phyloP scores from a whole-genome alignment of 2,888 invertebrate genomes.

The Apodemia zela region DNA sequence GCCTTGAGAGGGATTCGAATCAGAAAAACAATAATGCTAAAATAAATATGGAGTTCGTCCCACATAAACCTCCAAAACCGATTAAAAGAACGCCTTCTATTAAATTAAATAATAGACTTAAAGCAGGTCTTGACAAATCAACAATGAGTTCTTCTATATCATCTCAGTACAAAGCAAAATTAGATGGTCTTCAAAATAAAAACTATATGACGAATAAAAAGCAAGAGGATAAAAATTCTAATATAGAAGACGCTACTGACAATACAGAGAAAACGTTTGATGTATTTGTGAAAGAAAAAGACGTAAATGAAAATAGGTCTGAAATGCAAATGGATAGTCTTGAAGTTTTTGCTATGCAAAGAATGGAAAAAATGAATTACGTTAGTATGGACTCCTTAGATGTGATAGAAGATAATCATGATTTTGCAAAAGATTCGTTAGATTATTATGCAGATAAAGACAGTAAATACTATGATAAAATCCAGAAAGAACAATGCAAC shows the following conservation, averaged over 20 bases:
- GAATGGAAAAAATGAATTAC: conserved; percentile 63
- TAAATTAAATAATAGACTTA: conserved; percentile 75
- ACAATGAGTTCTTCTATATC: conserved; percentile 69
- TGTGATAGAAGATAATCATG: conserved; percentile 59
- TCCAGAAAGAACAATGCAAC: conserved; percentile 58
- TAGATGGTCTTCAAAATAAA: conserved; percentile 73
- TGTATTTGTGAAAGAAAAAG: conserved; percentile 82
- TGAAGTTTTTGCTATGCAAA: conserved; percentile 75
- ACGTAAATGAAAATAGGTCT: conserved; percentile 80
- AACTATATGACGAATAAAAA: conserved; percentile 59
- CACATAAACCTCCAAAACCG: conserved; percentile 88
- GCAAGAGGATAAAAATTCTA: conserved; percentile 62
- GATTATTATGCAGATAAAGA: conserved; percentile 73
- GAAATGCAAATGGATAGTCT: conserved; percentile 82
- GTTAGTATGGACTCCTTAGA: conserved; percentile 77
- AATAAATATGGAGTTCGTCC: conserved; percentile 80
- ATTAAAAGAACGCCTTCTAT: conserved; percentile 84
- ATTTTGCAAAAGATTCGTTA: conserved; percentile 72
- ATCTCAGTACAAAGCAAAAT: conserved; percentile 72
- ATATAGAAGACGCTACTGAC: conserved; percentile 57
- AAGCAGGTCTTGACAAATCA: conserved; percentile 66
- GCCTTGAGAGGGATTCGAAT: conserved; percentile 68
- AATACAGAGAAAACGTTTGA: conserved; percentile 78
- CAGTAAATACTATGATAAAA: conserved; percentile 54
- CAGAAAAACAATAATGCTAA: conserved; percentile 68